phyloP scores from a whole-genome alignment of 2,797 vertebrate genomes.

The Poeciliopsis paucimaculata region DNA sequence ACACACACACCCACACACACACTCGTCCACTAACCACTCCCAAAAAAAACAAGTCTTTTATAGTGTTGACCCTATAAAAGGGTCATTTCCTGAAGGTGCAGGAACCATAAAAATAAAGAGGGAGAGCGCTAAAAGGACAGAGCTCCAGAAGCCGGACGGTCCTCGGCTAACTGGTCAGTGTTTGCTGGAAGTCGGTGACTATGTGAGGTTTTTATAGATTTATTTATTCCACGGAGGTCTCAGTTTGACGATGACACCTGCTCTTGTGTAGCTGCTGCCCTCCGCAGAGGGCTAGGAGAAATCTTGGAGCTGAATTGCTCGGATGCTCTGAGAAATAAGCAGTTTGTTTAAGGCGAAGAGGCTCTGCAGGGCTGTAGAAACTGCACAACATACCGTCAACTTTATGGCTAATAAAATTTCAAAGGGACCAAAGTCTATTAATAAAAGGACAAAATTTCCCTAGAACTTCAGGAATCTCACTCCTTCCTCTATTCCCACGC shows the following conservation, averaged over 20 bases:
- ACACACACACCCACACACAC: conserved; percentile 52
- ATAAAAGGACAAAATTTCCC: conserved; percentile 86
- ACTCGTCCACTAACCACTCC: conserved; percentile 79
- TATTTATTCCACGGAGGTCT: conserved; percentile 77
- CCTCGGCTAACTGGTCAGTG: conserved; percentile 73
- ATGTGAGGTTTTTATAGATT: conserved; percentile 84
- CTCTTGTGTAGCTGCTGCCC: conserved; percentile 64
- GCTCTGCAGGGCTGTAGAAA: conserved; percentile 74
- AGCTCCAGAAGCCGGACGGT: conserved; percentile 77
- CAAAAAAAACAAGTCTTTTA: conserved; percentile 90
- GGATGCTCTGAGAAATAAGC: conserved; percentile 50
- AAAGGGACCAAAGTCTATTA: conserved; percentile 92
- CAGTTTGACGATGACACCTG: conserved; percentile 81
- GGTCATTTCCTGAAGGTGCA: conserved; percentile 91
- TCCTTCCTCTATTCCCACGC: conserved; percentile 84
- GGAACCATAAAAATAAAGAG: conserved; percentile 92
- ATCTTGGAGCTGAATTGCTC: conserved; percentile 71
- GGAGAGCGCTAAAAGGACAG: conserved; percentile 84
- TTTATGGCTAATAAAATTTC: conserved; percentile 98
- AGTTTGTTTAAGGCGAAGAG: conserved; percentile 76
- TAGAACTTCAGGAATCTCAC: conserved; percentile 84
- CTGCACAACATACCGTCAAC: conserved; percentile 86
- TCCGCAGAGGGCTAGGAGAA: conserved; percentile 66
- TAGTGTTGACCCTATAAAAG: conserved; percentile 95
- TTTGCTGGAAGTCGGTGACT: conserved; percentile 79